Evolutionary conservation across 2,888 invertebrate genomes (phyloP).

Genomic region (Phalera bucephala): DNA sequence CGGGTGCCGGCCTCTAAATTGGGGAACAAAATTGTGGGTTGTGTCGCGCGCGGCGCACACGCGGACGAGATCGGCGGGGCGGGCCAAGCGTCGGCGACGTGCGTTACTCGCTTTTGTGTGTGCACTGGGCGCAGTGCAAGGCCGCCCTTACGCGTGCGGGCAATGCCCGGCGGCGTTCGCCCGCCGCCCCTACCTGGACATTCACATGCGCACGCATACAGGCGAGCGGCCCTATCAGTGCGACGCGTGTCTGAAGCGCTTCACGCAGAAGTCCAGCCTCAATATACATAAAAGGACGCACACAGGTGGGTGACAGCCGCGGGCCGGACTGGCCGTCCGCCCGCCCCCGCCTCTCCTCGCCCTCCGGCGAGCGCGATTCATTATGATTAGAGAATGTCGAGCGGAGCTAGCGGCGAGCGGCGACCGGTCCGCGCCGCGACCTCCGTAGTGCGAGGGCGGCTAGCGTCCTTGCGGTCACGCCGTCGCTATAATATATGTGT

Average conservation of each 20-base stretch:
- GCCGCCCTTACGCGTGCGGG: constrained; percentile 75
- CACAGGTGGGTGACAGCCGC: constrained; percentile 84
- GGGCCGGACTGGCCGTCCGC: constrained; percentile 74
- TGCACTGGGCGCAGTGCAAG: constrained; percentile 81
- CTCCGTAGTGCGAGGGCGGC: constrained; percentile 73
- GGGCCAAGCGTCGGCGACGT: constrained; percentile 70
- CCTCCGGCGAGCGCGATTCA: constrained; percentile 33
- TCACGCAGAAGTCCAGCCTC: constrained; percentile 91
- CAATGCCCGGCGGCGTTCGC: constrained; percentile 76
- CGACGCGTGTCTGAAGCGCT: constrained; percentile 89
- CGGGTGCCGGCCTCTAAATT: constrained; percentile 54
- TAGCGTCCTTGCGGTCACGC: constrained; percentile 72
- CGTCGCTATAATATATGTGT: constrained; percentile 80
- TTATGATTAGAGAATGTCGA: constrained; percentile 43
- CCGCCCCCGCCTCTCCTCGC: constrained; percentile 59
- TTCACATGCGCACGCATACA: constrained; percentile 81
- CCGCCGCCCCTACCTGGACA: constrained; percentile 78
- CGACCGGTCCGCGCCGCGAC: constrained; percentile 76
- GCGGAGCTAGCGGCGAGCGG: constrained; percentile 74
- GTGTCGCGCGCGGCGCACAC: constrained; percentile 32
- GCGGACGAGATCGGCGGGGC: constrained; percentile 20
- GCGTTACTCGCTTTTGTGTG: constrained; percentile 84
- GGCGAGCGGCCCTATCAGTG: constrained; percentile 87
- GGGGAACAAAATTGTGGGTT: constrained; percentile 52
- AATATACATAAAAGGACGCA: constrained; percentile 92